phyloP scores from a whole-genome alignment of 1,140 invertebrate species.

The Oryzaephilus surinamensis region DNA sequence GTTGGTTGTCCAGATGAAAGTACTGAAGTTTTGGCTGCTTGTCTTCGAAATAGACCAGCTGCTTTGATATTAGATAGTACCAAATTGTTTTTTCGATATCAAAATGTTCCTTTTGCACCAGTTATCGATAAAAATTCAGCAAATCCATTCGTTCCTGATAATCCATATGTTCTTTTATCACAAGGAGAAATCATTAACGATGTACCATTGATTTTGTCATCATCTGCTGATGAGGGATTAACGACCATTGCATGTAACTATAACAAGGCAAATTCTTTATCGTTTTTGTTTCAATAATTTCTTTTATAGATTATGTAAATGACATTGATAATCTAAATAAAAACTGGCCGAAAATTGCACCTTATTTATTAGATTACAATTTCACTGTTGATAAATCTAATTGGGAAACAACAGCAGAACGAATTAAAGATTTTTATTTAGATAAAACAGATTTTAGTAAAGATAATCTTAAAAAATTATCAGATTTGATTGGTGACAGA shows the following conservation, averaged over 20 bases:
- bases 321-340: not conserved
- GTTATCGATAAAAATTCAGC: not conserved
- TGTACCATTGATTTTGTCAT: not conserved
- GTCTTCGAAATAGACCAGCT: not conserved
- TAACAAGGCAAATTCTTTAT: too few species aligned
- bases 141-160: not conserved
- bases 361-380: too few species aligned
- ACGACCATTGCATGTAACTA: too few species aligned
- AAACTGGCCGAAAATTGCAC: conserved; percentile 4
- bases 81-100: not conserved
- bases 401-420: too few species aligned
- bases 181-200: not conserved
- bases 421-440: too few species aligned
- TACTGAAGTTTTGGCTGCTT: not conserved
- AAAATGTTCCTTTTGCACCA: not conserved
- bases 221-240: not conserved
- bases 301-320: too few species aligned
- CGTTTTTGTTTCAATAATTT: too few species aligned
- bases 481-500: conserved; percentile 31
- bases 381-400: too few species aligned
- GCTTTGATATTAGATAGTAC: not conserved
- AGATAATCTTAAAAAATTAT: not conserved
- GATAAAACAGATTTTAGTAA: conserved; percentile 1
- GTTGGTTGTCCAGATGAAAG: not conserved
- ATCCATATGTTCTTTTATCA: not conserved